Percentiles rank a stretch among this genome's conserved stretches.
These are phyloP conservation scores for Chrosomus eos DNA, from an alignment of 2,797 vertebrate species.

Conservation along the genomic window DNA sequence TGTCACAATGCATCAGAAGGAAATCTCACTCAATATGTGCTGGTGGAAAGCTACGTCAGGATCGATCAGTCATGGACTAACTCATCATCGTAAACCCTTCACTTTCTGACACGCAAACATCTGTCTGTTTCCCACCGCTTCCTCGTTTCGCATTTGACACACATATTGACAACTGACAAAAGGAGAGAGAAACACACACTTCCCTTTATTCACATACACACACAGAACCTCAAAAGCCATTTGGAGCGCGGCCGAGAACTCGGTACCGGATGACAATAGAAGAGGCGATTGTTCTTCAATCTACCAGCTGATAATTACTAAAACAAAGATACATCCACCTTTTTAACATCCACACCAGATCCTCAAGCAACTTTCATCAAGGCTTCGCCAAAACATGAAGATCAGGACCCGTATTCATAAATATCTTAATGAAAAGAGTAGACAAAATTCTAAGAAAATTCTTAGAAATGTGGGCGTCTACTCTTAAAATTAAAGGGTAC, in stretches of 20 bases:
- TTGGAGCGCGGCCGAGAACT: constrained; percentile 12
- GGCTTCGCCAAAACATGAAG: neutral
- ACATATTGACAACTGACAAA: constrained; percentile 22
- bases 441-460: no score
- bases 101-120: constrained; percentile 19
- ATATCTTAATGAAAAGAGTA: no score
- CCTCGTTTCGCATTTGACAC: constrained; percentile 41
- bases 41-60: neutral
- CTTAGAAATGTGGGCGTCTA: no score
- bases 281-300: constrained; percentile 20
- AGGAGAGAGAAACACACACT: constrained; percentile 4
- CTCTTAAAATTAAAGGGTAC: no score
- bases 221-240: constrained; percentile 2
- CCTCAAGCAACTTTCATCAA: neutral
- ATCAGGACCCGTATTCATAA: no score
- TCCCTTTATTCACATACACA: neutral
- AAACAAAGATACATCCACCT: neutral
- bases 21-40: neutral
- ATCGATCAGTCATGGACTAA: constrained; percentile 6
- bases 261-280: constrained; percentile 1
- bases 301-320: neutral
- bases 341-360: neutral
- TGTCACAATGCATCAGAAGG: neutral
- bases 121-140: constrained; percentile 5
- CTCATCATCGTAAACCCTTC: neutral